Conservation (phyloP, 2,113 vertebrate species). For the Misgurnus anguillicaudatus region DNA sequence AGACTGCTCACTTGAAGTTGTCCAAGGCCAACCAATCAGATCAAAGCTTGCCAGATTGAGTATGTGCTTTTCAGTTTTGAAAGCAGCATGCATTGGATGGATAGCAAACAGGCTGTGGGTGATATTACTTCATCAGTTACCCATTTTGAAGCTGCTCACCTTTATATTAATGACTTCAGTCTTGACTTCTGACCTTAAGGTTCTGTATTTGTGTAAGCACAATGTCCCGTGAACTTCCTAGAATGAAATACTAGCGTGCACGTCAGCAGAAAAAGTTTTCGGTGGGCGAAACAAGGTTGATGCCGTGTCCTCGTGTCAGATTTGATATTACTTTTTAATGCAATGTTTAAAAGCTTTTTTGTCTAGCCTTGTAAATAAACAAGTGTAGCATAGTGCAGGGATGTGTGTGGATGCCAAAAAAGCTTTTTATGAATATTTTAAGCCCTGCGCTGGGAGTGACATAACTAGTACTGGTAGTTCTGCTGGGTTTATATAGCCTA, state of each 20-base stretch:
- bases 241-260: not conserved
- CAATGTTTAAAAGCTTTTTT: constrained; percentile 20
- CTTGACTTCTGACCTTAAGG: constrained; percentile 8
- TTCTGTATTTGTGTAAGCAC: not conserved
- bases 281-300: not conserved
- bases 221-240: not conserved
- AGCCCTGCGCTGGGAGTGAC: constrained; percentile 8
- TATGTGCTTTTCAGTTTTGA: no score
- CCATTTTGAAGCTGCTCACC: not conserved
- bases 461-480: not conserved
- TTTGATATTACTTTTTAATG: constrained; percentile 39
- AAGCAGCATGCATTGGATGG: not conserved
- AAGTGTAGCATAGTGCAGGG: not conserved
- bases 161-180: not conserved
- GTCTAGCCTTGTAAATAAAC: constrained; percentile 29
- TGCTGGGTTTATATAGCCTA: not conserved
- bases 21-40: no score
- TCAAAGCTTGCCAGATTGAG: no score
- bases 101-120: not conserved
- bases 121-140: not conserved
- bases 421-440: constrained; percentile 35
- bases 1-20: no score
- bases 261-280: constrained; percentile 19
- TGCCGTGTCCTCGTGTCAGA: not conserved
- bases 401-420: not conserved